Conservation (phyloP, 2,113 vertebrate genomes). For the Pelusios castaneus region DNA sequence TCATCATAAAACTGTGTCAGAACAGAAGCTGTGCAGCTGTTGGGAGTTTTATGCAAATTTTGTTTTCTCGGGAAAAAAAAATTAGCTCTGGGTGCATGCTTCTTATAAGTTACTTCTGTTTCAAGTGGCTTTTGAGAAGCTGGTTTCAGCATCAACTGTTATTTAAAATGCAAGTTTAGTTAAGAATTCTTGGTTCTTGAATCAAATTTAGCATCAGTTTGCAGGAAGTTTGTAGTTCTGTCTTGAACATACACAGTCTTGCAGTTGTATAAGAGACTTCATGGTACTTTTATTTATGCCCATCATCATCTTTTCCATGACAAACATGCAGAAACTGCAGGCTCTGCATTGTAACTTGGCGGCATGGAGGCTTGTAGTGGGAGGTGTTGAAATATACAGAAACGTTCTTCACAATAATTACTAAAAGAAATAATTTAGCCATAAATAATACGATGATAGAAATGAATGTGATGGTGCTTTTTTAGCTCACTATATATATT, state of each 20-base stretch:
- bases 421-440: neutral
- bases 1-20: neutral
- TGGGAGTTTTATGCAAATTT: slow-evolving; percentile 47
- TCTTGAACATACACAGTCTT: neutral
- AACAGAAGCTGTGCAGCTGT: neutral
- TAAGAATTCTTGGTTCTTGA: neutral
- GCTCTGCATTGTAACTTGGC: neutral
- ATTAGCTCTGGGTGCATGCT: slow-evolving; percentile 51
- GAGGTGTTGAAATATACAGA: neutral
- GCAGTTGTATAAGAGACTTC: neutral
- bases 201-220: neutral
- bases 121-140: slow-evolving; percentile 67
- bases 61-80: slow-evolving; percentile 43
- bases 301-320: neutral
- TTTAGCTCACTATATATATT: neutral
- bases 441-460: neutral
- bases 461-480: neutral
- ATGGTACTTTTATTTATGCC: neutral
- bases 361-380: neutral
- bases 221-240: neutral
- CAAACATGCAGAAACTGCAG: neutral
- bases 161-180: slow-evolving; percentile 46
- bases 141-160: slow-evolving; percentile 21
- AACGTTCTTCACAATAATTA: neutral
- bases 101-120: slow-evolving; percentile 40